Evolutionary conservation across 1,140 invertebrate genomes (phyloP).

Genomic region (Penaeus japonicus): DNA sequence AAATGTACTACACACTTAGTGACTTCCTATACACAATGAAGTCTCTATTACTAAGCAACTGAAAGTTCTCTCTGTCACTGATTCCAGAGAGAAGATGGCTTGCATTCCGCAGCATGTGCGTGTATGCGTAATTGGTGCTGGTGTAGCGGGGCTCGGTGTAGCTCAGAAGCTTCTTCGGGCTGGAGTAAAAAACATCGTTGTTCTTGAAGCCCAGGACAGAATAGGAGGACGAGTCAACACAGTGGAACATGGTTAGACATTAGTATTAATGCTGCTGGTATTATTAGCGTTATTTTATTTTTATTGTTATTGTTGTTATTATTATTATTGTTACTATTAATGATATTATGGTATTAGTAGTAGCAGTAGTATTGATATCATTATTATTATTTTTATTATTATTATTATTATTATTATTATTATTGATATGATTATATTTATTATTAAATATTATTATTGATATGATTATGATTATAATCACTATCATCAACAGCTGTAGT

Average conservation of each 20-base stretch:
- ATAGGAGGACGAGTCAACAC: constrained; percentile 24
- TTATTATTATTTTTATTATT: too few species aligned
- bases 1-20: neutral
- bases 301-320: too few species aligned
- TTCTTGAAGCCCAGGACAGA: constrained; percentile 26
- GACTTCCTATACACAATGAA: neutral
- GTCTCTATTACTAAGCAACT: neutral
- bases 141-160: constrained; percentile 28
- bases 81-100: constrained; percentile 4
- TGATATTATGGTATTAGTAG: too few species aligned
- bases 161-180: constrained; percentile 18
- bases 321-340: too few species aligned
- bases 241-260: constrained; percentile 7
- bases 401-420: too few species aligned
- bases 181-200: constrained; percentile 20
- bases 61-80: neutral
- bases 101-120: neutral
- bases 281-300: too few species aligned
- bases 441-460: too few species aligned
- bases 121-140: constrained; percentile 33
- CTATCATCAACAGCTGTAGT: too few species aligned
- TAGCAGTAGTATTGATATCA: too few species aligned
- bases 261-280: too few species aligned
- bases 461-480: too few species aligned
- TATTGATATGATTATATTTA: too few species aligned